Evolutionary conservation across 2,797 vertebrate species (phyloP).

Genomic region (Microhierax caerulescens): DNA sequence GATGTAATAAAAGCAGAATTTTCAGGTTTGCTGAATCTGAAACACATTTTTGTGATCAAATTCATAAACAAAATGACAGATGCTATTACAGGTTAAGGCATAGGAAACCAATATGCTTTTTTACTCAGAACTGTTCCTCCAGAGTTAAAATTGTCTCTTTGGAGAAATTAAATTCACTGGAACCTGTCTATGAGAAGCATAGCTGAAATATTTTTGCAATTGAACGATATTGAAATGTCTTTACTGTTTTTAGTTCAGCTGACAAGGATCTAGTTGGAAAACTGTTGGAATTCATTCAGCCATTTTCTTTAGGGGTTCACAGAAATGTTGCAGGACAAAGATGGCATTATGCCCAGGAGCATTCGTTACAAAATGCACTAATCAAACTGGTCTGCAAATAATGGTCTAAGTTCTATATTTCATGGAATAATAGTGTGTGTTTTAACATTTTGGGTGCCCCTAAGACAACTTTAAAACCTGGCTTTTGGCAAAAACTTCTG

Average conservation of each 20-base stretch:
- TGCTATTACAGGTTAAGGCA: not conserved
- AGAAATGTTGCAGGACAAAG: not conserved
- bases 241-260: not conserved
- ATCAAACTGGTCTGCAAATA: conserved; percentile 7
- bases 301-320: not conserved
- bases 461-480: not conserved
- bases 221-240: not conserved
- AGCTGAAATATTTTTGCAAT: not conserved
- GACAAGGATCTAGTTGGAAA: not conserved
- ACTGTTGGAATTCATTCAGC: not conserved
- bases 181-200: not conserved
- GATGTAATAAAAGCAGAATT: not conserved
- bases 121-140: not conserved
- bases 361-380: not conserved
- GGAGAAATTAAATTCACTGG: not conserved
- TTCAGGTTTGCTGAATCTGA: not conserved
- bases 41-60: not conserved
- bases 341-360: not conserved
- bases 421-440: not conserved
- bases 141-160: not conserved
- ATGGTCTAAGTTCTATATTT: not conserved
- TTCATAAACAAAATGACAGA: not conserved
- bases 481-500: not conserved
- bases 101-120: not conserved
- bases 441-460: not conserved